Percentiles rank a stretch among this genome's conserved stretches.
Conservation (phyloP, 2,888 invertebrate genomes). For the Pharmacophagus antenor region DNA sequence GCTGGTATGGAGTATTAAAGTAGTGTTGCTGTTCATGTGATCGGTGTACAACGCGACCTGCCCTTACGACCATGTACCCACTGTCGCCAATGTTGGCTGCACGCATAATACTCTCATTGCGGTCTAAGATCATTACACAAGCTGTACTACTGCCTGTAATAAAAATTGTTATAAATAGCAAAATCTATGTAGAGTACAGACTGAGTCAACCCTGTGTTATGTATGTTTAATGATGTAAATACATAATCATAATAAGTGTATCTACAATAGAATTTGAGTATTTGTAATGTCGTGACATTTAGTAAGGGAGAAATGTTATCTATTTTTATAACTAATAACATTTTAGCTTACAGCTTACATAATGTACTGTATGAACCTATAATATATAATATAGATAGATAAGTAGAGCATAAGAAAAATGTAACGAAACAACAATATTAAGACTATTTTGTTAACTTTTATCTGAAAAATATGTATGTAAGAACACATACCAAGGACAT, state of each 20-base stretch:
- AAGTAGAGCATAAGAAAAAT: too few relatives aligned
- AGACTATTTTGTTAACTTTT: too few relatives aligned
- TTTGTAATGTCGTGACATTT: neutral
- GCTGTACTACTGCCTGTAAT: conserved; percentile 96
- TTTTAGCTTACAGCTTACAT: too few relatives aligned
- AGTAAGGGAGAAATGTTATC: neutral
- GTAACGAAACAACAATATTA: too few relatives aligned
- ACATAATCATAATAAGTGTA: neutral
- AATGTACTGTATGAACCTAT: too few relatives aligned
- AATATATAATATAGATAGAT: too few relatives aligned
- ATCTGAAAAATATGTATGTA: too few relatives aligned
- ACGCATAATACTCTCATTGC: conserved; percentile 93
- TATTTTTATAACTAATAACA: neutral
- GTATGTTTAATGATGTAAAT: neutral
- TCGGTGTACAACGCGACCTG: conserved; percentile 92
- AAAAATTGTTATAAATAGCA: too few relatives aligned
- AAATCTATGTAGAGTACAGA: too few relatives aligned
- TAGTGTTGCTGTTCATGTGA: conserved; percentile 99
- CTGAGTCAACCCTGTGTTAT: too few relatives aligned
- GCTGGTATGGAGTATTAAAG: conserved; percentile 99
- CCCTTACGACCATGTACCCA: conserved; percentile 95
- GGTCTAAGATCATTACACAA: conserved; percentile 96
- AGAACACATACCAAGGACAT: too few relatives aligned
- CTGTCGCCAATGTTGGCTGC: conserved; percentile 99
- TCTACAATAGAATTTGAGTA: neutral